These are phyloP conservation scores for Colinus virginianus DNA, from an alignment of 2,113 vertebrate genomes.

Conservation along the genomic window DNA sequence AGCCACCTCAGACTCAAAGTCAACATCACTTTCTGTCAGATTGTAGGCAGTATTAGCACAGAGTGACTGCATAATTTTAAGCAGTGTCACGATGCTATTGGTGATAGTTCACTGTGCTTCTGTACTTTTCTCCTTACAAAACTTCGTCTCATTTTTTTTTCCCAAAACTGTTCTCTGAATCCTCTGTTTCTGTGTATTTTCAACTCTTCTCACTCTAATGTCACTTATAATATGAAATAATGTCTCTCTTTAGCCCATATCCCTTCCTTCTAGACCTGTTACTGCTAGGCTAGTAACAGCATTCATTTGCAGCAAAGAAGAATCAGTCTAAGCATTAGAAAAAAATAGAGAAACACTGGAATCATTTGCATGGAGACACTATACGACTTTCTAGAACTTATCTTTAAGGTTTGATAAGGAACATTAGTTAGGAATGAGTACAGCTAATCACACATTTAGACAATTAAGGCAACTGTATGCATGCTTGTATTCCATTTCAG, in stretches of 20 bases:
- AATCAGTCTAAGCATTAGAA: not conserved
- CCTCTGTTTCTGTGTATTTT: not conserved
- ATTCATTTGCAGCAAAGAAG: not conserved
- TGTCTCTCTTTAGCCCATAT: not conserved
- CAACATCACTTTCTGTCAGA: not conserved
- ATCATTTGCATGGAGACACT: not conserved
- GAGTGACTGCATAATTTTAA: not conserved
- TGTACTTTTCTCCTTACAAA: not conserved
- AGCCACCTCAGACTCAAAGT: not conserved
- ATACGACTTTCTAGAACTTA: not conserved
- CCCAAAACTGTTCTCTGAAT: not conserved
- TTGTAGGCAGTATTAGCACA: not conserved
- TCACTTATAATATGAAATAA: not conserved
- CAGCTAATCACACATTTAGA: not conserved
- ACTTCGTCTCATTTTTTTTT: not conserved
- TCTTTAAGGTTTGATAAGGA: not conserved
- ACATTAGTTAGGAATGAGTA: accelerated
- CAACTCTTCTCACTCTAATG: not conserved
- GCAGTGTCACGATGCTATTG: not conserved
- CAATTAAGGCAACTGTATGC: not conserved
- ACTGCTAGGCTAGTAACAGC: not conserved
- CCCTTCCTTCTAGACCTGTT: too few species aligned
- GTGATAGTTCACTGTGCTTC: not conserved
- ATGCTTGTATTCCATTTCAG: not conserved
- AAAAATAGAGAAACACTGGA: accelerated